A percentile compares a stretch with the other conserved stretches of the same genome.
Evolutionary conservation across 1,140 invertebrate species (phyloP).

Genomic region (Chionoecetes opilio): DNA sequence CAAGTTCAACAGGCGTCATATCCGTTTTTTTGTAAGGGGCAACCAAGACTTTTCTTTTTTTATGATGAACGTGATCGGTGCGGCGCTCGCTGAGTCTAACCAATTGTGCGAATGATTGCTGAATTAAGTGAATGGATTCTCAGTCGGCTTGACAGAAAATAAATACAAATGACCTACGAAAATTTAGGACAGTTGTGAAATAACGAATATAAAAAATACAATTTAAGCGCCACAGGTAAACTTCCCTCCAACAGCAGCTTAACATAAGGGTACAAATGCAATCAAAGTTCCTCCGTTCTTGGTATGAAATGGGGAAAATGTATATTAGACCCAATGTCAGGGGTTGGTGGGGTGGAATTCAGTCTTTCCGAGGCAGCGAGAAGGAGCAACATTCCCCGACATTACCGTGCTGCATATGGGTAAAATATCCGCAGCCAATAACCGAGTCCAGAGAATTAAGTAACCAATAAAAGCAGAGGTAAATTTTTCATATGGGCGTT

Average conservation of each 20-base stretch:
- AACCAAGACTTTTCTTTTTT: constrained; percentile 20
- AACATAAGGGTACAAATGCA: constrained; percentile 51
- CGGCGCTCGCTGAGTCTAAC: constrained; percentile 47
- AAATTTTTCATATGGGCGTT: not conserved
- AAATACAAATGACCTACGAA: constrained; percentile 68
- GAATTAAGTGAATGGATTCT: constrained; percentile 65
- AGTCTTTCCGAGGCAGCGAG: constrained; percentile 21
- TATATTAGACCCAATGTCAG: constrained; percentile 45
- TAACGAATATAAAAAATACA: constrained; percentile 58
- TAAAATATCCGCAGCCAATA: constrained; percentile 71
- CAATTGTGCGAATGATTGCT: constrained; percentile 58
- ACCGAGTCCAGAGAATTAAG: constrained; percentile 60
- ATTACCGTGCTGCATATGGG: constrained; percentile 62
- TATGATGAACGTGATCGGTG: not conserved
- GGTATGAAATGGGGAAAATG: constrained; percentile 55
- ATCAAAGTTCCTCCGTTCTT: constrained; percentile 42
- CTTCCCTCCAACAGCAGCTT: not conserved
- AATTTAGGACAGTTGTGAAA: constrained; percentile 61
- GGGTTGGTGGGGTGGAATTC: constrained; percentile 55
- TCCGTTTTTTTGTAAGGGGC: not conserved
- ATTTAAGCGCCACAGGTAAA: constrained; percentile 32
- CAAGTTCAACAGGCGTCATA: constrained; percentile 14
- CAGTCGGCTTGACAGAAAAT: constrained; percentile 63
- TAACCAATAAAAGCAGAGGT: constrained; percentile 38
- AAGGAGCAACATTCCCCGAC: constrained; percentile 60